Evolutionary conservation across 2,797 vertebrate genomes (phyloP).

Genomic region (Amphiprion clarkii): DNA sequence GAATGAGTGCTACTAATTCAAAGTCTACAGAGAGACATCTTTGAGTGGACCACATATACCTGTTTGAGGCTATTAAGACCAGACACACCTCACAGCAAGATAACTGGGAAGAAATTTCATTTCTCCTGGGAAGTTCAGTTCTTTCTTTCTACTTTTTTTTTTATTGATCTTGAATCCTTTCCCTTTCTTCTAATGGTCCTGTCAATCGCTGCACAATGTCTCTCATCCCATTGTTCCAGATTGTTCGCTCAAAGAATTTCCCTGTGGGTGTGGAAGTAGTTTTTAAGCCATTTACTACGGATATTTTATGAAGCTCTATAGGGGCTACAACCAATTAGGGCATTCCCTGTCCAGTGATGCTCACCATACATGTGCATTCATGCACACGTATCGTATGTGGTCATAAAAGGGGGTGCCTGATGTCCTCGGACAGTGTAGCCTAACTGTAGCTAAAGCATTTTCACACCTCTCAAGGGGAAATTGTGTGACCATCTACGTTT

Average conservation of each 20-base stretch:
- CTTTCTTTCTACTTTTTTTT: slow-evolving; percentile 33
- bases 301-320: slow-evolving; percentile 32
- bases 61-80: slow-evolving; percentile 33
- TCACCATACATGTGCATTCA: slow-evolving; percentile 13
- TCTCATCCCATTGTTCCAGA: slow-evolving; percentile 3
- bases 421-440: slow-evolving; percentile 33
- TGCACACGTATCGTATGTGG: slow-evolving; percentile 1
- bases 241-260: slow-evolving; percentile 28
- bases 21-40: slow-evolving; percentile 27
- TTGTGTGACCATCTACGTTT: slow-evolving; percentile 8
- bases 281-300: slow-evolving; percentile 35
- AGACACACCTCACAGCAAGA: slow-evolving; percentile 27
- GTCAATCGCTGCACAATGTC: slow-evolving; percentile 34
- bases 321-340: slow-evolving; percentile 34
- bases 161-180: slow-evolving; percentile 45
- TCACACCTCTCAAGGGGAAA: slow-evolving; percentile 44
- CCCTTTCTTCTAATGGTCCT: slow-evolving; percentile 41
- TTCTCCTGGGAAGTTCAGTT: slow-evolving; percentile 28
- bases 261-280: neutral
- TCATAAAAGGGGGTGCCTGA: slow-evolving; percentile 10
- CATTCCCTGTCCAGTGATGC: slow-evolving; percentile 3
- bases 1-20: slow-evolving; percentile 35
- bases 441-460: slow-evolving; percentile 49
- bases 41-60: slow-evolving; percentile 15
- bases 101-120: slow-evolving; percentile 45